These are phyloP conservation scores for Polia nebulosa DNA, from an alignment of 2,888 invertebrate species.

Conservation along the genomic window DNA sequence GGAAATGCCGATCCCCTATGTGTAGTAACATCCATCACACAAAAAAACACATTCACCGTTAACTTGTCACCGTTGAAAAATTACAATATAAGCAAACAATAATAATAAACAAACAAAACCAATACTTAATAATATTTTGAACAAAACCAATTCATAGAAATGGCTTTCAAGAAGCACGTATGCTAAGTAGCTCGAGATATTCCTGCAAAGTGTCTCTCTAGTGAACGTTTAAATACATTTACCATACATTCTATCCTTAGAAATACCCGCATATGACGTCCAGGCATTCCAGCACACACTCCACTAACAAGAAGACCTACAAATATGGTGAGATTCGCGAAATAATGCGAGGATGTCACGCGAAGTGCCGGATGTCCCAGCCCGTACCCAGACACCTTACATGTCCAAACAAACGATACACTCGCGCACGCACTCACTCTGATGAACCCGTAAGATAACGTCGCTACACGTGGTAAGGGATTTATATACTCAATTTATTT, in stretches of 20 bases:
- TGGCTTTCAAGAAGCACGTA: neutral
- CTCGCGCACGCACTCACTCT: slow-evolving; percentile 56
- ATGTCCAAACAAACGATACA: slow-evolving; percentile 56
- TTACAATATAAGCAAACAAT: no score
- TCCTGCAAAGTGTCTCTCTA: neutral
- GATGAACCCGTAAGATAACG: slow-evolving; percentile 63
- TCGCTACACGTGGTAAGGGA: slow-evolving; percentile 61
- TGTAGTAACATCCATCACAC: neutral
- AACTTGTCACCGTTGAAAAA: neutral
- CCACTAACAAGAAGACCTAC: slow-evolving; percentile 62
- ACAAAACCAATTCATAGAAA: neutral
- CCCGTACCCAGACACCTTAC: slow-evolving; percentile 53
- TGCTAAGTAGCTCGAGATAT: neutral
- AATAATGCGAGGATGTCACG: slow-evolving; percentile 68
- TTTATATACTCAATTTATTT: slow-evolving; percentile 65
- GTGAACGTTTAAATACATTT: slow-evolving; percentile 1
- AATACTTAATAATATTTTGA: neutral
- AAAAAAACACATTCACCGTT: slow-evolving; percentile 10
- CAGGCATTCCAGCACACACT: slow-evolving; percentile 58
- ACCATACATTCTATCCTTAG: neutral
- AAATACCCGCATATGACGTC: slow-evolving; percentile 36
- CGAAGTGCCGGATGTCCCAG: slow-evolving; percentile 66
- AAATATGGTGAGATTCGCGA: slow-evolving; percentile 46
- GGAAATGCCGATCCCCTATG: slow-evolving; percentile 12
- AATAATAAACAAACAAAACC: no score